phyloP scores from a whole-genome alignment of 1,140 invertebrate genomes.

The Drosophila lacteicornis region DNA sequence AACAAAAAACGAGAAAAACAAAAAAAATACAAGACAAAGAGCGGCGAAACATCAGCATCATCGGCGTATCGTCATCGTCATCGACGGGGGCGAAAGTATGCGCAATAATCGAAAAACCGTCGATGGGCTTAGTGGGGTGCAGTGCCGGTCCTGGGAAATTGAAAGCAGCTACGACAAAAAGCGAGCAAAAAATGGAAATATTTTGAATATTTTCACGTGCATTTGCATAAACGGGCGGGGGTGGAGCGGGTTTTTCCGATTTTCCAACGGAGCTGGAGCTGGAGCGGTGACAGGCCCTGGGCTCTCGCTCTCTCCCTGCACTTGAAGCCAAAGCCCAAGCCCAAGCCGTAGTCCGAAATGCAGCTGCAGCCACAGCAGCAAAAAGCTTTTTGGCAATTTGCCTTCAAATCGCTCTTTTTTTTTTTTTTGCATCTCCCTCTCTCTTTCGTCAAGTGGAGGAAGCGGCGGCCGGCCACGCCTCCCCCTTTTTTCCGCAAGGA shows the following conservation, averaged over 20 bases:
- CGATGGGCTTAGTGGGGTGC: slow-evolving; percentile 28
- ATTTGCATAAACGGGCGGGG: slow-evolving; percentile 67
- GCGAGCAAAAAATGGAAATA: slow-evolving; percentile 57
- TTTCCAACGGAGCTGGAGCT: background rate
- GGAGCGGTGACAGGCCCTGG: slow-evolving; percentile 53
- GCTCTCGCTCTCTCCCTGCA: slow-evolving; percentile 45
- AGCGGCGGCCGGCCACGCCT: slow-evolving; percentile 5
- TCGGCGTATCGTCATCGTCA: slow-evolving; percentile 32
- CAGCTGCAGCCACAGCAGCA: slow-evolving; percentile 46
- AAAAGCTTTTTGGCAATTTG: slow-evolving; percentile 81
- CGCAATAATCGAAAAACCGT: slow-evolving; percentile 79
- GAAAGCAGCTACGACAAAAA: slow-evolving; percentile 58
- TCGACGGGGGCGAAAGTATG: slow-evolving; percentile 67
- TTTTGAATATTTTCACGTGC: slow-evolving; percentile 83
- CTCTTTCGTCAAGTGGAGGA: slow-evolving; percentile 26
- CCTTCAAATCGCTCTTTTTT: slow-evolving; percentile 56
- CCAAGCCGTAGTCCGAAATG: slow-evolving; percentile 27
- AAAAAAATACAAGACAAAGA: slow-evolving; percentile 15
- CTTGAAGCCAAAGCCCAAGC: slow-evolving; percentile 48
- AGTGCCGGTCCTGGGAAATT: slow-evolving; percentile 42
- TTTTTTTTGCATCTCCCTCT: background rate
- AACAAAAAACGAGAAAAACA: slow-evolving; percentile 17
- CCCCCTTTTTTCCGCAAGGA: background rate
- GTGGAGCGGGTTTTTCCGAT: background rate
- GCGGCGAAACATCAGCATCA: slow-evolving; percentile 23